Conservation (phyloP, 2,113 vertebrate species). For the Trachemys scripta region DNA sequence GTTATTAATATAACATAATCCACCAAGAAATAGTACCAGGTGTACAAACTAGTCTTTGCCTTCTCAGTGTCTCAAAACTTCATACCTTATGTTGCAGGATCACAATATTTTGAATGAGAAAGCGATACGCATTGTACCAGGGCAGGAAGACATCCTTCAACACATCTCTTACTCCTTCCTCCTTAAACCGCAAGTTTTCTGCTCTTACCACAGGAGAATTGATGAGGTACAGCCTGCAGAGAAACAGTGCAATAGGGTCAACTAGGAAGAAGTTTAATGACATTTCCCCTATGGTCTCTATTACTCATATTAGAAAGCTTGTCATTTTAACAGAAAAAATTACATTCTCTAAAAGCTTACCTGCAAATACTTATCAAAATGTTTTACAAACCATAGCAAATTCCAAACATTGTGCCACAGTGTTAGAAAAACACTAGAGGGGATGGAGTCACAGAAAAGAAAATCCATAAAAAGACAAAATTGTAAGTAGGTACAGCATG, state of each 20-base stretch:
- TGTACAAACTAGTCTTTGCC: not conserved
- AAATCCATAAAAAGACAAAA: not conserved
- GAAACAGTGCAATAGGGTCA: not conserved
- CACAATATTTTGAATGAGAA: slow-evolving; percentile 93
- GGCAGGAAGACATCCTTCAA: slow-evolving; percentile 98
- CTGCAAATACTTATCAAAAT: not conserved
- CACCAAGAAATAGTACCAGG: not conserved
- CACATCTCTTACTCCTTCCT: slow-evolving; percentile 95
- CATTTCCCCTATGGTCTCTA: not conserved
- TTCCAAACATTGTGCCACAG: not conserved
- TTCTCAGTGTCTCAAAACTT: fast-evolving
- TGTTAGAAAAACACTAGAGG: not conserved
- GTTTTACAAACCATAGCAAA: not conserved
- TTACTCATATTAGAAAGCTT: not conserved
- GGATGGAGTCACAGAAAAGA: not conserved
- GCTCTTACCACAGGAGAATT: slow-evolving; percentile 98
- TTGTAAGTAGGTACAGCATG: fast-evolving
- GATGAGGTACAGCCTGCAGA: slow-evolving; percentile 92
- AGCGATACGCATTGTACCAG: slow-evolving; percentile 98
- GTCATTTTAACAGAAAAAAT: not conserved
- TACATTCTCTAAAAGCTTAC: not conserved
- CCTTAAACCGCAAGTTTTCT: slow-evolving; percentile 97
- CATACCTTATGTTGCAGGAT: slow-evolving; percentile 90
- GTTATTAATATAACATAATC: not conserved
- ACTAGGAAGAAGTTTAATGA: not conserved